A percentile compares a stretch with the other conserved stretches of the same genome.
Evolutionary conservation across 2,888 invertebrate species (phyloP).

Genomic region (Drosophila suboccidentalis): DNA sequence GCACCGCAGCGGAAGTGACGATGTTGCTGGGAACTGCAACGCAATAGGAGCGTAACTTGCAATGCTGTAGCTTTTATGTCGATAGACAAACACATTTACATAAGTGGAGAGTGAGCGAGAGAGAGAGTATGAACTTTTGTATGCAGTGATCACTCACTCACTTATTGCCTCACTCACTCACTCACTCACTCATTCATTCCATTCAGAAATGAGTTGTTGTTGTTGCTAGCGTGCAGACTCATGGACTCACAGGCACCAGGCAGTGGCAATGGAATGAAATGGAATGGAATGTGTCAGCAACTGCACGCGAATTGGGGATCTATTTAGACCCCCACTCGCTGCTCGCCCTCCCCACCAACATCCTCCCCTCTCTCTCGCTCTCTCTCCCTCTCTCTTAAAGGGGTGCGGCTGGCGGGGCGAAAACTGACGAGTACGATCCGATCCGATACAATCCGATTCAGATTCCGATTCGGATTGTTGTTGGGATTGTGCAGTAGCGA

Average conservation of each 20-base stretch:
- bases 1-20: slow-evolving; percentile 56
- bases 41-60: slow-evolving; percentile 27
- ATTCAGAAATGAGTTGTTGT: slow-evolving; percentile 48
- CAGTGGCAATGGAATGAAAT: slow-evolving; percentile 45
- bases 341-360: neutral
- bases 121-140: slow-evolving; percentile 1
- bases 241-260: slow-evolving; percentile 43
- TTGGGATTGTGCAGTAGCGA: slow-evolving; percentile 47
- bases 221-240: slow-evolving; percentile 29
- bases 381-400: slow-evolving; percentile 20
- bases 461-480: slow-evolving; percentile 39
- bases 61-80: slow-evolving; percentile 6
- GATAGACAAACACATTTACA: slow-evolving; percentile 13
- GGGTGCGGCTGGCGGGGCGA: slow-evolving; percentile 60
- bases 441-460: slow-evolving; percentile 36
- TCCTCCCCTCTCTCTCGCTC: neutral
- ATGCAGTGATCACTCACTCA: slow-evolving; percentile 26
- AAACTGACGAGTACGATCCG: slow-evolving; percentile 38
- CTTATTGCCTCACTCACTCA: slow-evolving; percentile 6
- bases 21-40: slow-evolving; percentile 44
- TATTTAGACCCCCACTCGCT: slow-evolving; percentile 28
- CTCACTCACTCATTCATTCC: slow-evolving; percentile 17
- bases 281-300: slow-evolving; percentile 55
- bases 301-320: slow-evolving; percentile 58
- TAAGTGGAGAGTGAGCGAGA: neutral